Conservation (phyloP, 2,113 vertebrate genomes). For the Antigone vipio region DNA sequence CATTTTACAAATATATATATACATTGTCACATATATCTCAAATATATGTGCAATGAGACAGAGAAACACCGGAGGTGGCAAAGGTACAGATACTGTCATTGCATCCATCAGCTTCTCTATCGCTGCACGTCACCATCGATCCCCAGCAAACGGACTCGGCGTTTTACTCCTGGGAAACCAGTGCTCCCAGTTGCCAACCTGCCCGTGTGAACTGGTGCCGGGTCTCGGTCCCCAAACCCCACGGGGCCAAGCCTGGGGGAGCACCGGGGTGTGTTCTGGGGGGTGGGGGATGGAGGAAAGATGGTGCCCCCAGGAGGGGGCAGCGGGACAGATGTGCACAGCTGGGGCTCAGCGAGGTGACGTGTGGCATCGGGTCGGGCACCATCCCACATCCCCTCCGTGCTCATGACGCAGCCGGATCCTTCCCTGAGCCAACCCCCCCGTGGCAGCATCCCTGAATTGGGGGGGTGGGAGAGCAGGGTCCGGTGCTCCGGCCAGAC, state of each 20-base stretch:
- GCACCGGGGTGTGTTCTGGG: not conserved
- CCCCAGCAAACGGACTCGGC: not conserved
- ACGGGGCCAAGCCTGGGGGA: not conserved
- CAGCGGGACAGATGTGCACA: not conserved
- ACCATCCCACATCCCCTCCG: not conserved
- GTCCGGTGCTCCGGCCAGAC: not conserved
- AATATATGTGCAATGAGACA: constrained; percentile 60
- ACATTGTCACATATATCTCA: constrained; percentile 66
- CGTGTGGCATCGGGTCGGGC: not conserved
- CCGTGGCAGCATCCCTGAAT: constrained; percentile 17
- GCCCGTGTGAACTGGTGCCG: not conserved
- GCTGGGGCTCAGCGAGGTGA: not conserved
- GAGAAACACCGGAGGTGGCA: constrained; percentile 52
- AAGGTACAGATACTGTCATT: constrained; percentile 34
- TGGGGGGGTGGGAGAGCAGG: not conserved
- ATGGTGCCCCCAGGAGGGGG: not conserved
- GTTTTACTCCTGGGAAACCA: not conserved
- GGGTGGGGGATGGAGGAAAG: not conserved
- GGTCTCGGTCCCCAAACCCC: fast-evolving
- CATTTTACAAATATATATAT: constrained; percentile 72
- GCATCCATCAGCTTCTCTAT: constrained; percentile 20
- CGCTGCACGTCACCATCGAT: not conserved
- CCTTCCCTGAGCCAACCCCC: not conserved
- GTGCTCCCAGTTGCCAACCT: constrained; percentile 12
- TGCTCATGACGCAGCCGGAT: fast-evolving